A percentile compares a stretch with the other conserved stretches of the same genome.
These are phyloP conservation scores for Lepetodrilus schrolli DNA, from an alignment of 2,888 invertebrate genomes.

Conservation along the genomic window DNA sequence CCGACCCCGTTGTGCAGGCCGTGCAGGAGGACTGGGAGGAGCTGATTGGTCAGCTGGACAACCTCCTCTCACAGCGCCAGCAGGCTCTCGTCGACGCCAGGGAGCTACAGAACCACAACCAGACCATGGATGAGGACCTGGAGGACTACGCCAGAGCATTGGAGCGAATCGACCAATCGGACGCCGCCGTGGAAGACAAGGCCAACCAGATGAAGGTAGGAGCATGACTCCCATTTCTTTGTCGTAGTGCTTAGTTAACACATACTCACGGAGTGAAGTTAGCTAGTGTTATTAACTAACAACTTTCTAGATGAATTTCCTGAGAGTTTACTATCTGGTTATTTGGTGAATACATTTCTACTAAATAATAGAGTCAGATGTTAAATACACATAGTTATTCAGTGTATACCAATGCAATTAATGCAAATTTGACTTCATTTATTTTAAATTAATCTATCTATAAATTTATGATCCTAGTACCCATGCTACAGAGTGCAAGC, in stretches of 20 bases:
- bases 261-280: not conserved
- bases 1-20: slow-evolving; percentile 66
- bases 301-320: no score
- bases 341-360: slow-evolving; percentile 12
- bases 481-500: slow-evolving; percentile 16
- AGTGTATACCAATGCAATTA: no score
- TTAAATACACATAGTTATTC: not conserved
- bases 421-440: no score
- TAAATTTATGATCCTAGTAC: not conserved
- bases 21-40: slow-evolving; percentile 64
- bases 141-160: slow-evolving; percentile 66
- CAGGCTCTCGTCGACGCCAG: slow-evolving; percentile 53
- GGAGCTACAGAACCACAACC: slow-evolving; percentile 61
- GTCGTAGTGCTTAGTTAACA: not conserved
- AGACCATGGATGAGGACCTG: slow-evolving; percentile 66
- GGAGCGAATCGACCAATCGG: slow-evolving; percentile 63
- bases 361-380: not conserved
- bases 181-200: slow-evolving; percentile 57
- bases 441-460: not conserved
- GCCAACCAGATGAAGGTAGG: slow-evolving; percentile 61
- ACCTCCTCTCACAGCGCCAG: slow-evolving; percentile 60
- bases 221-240: not conserved
- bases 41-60: slow-evolving; percentile 56
- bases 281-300: no score
- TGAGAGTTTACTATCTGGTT: not conserved